Percentiles rank a stretch among this genome's conserved stretches.
phyloP scores from a whole-genome alignment of 1,140 invertebrate genomes.

The Rhagoletis pomonella region DNA sequence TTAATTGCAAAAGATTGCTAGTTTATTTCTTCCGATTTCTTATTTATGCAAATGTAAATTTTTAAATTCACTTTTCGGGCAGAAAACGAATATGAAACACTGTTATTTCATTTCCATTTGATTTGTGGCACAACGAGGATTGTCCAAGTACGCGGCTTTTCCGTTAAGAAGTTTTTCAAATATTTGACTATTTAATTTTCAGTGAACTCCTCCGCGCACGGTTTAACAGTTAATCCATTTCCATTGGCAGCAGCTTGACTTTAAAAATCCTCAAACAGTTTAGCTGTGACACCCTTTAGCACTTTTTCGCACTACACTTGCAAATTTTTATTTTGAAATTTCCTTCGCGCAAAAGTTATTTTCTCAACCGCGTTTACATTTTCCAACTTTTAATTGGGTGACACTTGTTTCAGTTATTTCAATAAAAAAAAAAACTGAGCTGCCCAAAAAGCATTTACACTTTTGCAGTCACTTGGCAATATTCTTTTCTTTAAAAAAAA shows the following conservation, averaged over 20 bases:
- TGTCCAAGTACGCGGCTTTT: neutral
- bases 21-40: neutral
- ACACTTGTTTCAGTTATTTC: neutral
- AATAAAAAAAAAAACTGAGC: neutral
- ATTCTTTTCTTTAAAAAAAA: neutral
- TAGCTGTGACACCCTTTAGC: neutral
- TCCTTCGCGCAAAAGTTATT: neutral
- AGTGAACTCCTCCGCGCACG: neutral
- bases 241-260: neutral
- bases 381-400: neutral
- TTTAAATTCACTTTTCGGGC: conserved; percentile 27
- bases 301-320: conserved; percentile 22
- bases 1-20: neutral
- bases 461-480: neutral
- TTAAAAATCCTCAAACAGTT: neutral
- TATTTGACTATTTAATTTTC: neutral
- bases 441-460: conserved; percentile 21
- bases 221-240: conserved; percentile 10
- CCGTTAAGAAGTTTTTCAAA: neutral
- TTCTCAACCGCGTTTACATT: neutral
- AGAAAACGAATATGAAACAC: neutral
- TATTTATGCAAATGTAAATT: neutral
- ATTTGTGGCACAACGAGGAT: neutral
- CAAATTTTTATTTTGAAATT: neutral
- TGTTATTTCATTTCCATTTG: neutral